A percentile compares a stretch with the other conserved stretches of the same genome.
Evolutionary conservation across 37 sponge, comb jelly and placozoan genomes (phyloP).

Genomic region (Beroe forskalii): DNA sequence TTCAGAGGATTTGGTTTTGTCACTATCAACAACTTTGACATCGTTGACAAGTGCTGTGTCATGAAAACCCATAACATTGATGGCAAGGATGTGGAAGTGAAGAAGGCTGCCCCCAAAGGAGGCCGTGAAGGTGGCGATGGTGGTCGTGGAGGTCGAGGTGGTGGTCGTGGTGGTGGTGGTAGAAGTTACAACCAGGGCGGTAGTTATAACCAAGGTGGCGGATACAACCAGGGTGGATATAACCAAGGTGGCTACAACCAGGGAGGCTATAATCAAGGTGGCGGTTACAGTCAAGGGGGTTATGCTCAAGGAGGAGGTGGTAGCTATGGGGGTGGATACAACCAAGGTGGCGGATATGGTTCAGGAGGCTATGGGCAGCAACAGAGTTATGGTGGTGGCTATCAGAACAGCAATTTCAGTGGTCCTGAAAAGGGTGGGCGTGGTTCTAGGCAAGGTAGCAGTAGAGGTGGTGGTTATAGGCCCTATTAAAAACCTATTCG

Average conservation of each 20-base stretch:
- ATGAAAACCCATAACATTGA: conserved; percentile 6
- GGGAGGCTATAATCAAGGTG: conserved; percentile 33
- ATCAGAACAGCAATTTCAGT: conserved; percentile 54
- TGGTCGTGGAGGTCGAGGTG: not conserved
- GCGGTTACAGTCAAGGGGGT: conserved; percentile 30
- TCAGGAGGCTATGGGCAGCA: not conserved
- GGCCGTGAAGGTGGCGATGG: not conserved
- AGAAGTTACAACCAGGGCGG: not conserved
- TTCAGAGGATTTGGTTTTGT: conserved; percentile 62
- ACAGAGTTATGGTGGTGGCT: conserved; percentile 14
- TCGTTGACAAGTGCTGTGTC: conserved; percentile 31
- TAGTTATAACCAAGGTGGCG: conserved; percentile 6
- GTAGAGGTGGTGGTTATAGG: conserved; percentile 31
- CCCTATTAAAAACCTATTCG: conserved; percentile 30
- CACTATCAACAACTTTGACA: conserved; percentile 53
- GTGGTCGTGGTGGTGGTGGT: not conserved
- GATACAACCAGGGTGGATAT: conserved; percentile 21
- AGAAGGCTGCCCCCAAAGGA: conserved; percentile 51
- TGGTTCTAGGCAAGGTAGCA: not conserved
- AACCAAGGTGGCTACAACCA: conserved; percentile 25
- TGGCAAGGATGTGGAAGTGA: conserved; percentile 49
- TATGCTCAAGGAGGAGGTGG: conserved; percentile 5
- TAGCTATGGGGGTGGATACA: not conserved
- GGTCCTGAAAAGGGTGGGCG: conserved; percentile 41
- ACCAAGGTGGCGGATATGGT: conserved; percentile 1